phyloP scores from a whole-genome alignment of 37 sponge, comb jelly and placozoan species.

The Agelas oroides region DNA sequence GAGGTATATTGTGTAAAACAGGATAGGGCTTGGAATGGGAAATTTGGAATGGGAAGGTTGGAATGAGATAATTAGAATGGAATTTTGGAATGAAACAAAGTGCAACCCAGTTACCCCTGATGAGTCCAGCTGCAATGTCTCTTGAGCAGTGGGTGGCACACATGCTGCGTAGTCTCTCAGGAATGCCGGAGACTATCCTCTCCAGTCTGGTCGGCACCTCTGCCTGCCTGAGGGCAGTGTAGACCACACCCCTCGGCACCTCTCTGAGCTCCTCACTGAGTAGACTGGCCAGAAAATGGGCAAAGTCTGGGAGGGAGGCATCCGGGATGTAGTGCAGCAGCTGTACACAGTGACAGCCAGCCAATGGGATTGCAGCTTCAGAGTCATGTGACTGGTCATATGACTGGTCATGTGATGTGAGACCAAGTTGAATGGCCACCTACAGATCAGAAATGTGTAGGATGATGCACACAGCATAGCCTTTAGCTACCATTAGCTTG shows the following conservation, averaged over 20 bases:
- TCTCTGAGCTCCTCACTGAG: constrained; percentile 16
- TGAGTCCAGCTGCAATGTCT: too few relatives aligned
- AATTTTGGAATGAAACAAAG: too few relatives aligned
- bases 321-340: constrained; percentile 36
- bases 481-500: too few relatives aligned
- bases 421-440: constrained; percentile 4
- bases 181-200: not conserved
- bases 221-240: constrained; percentile 27
- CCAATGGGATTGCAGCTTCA: constrained; percentile 5
- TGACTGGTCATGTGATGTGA: not conserved
- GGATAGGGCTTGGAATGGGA: too few relatives aligned
- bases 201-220: not conserved
- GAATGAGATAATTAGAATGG: too few relatives aligned
- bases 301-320: constrained; percentile 1
- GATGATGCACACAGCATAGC: too few relatives aligned
- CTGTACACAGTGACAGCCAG: constrained; percentile 21
- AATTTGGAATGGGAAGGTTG: too few relatives aligned
- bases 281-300: constrained; percentile 16
- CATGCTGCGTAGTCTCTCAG: not conserved
- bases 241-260: constrained; percentile 23
- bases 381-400: constrained; percentile 19
- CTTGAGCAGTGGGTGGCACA: too few relatives aligned
- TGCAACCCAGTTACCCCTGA: too few relatives aligned
- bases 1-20: too few relatives aligned
- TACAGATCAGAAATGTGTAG: not conserved